phyloP scores from a whole-genome alignment of 53 echinoderm and acorn worm species.

The Stichopus horrens region DNA sequence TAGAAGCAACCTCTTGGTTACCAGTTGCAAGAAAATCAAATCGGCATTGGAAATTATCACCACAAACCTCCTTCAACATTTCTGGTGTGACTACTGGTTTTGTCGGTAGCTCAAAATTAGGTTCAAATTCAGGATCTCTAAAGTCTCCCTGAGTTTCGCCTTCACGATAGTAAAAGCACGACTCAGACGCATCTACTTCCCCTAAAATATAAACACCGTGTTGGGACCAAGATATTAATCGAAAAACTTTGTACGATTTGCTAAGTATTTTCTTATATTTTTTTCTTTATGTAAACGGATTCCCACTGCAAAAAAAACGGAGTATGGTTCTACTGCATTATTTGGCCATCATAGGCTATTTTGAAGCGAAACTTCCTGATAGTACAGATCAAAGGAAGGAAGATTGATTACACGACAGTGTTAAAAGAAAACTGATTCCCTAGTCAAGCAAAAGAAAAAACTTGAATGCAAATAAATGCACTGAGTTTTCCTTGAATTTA shows the following conservation, averaged over 20 bases:
- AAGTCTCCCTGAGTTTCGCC: background rate
- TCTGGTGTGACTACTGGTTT: background rate
- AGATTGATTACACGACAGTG: too few relatives aligned
- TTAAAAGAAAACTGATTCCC: too few relatives aligned
- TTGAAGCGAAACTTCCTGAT: background rate
- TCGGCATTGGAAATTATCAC: background rate
- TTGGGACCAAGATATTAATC: background rate
- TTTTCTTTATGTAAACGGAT: background rate
- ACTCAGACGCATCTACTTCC: constrained; percentile 1
- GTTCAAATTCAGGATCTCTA: background rate
- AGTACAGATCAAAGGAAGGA: too few relatives aligned
- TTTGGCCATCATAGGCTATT: background rate
- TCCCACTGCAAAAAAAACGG: background rate
- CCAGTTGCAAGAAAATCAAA: constrained; percentile 25
- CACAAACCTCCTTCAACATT: background rate
- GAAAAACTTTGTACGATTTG: background rate
- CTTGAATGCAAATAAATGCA: too few relatives aligned
- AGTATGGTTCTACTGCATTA: background rate
- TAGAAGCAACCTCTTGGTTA: background rate
- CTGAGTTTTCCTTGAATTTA: too few relatives aligned
- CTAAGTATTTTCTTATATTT: background rate
- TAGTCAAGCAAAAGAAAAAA: too few relatives aligned
- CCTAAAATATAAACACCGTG: background rate
- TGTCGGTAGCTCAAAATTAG: background rate
- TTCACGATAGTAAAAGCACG: background rate